These are phyloP conservation scores for Falcunculus frontatus DNA, from an alignment of 2,113 vertebrate species.

Conservation along the genomic window DNA sequence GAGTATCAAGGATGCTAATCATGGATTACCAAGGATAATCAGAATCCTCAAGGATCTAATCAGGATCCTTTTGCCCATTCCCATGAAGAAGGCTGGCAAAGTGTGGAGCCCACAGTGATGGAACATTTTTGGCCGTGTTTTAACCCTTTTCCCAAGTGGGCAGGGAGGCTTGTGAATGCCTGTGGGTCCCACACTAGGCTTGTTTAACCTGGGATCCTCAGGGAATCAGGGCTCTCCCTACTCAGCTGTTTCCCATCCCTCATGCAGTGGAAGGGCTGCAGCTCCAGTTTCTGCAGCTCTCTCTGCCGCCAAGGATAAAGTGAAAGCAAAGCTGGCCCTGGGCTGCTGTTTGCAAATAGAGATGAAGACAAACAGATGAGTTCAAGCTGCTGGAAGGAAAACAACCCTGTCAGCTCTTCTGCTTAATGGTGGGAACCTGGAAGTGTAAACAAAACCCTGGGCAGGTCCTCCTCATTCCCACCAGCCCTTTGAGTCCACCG, in stretches of 20 bases:
- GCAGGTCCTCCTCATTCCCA: slow-evolving; percentile 65
- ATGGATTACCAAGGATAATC: background rate
- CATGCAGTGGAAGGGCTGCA: background rate
- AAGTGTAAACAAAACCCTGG: slow-evolving; percentile 68
- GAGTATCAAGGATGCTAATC: background rate
- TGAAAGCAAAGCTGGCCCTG: slow-evolving; percentile 48
- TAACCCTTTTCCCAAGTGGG: background rate
- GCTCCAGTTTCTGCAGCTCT: slow-evolving; percentile 4
- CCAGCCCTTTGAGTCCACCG: background rate
- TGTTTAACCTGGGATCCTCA: background rate
- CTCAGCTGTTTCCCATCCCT: slow-evolving; percentile 61
- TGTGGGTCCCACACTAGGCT: background rate
- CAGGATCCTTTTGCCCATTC: background rate
- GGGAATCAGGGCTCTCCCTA: background rate
- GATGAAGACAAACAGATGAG: slow-evolving; percentile 67
- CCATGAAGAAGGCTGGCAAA: background rate
- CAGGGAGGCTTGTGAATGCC: background rate
- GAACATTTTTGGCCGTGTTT: fast-evolving
- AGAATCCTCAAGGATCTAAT: background rate
- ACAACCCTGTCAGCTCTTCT: slow-evolving; percentile 38
- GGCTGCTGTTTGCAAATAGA: slow-evolving; percentile 57
- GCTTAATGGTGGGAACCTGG: slow-evolving; percentile 68
- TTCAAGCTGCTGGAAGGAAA: slow-evolving; percentile 65
- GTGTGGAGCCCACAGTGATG: fast-evolving
- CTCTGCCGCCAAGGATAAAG: background rate